Evolutionary conservation across 1,140 invertebrate genomes (phyloP), one percentile per base, ranked within the genome.

Genomic region (Trachymyrmex cornetzi): DNA sequence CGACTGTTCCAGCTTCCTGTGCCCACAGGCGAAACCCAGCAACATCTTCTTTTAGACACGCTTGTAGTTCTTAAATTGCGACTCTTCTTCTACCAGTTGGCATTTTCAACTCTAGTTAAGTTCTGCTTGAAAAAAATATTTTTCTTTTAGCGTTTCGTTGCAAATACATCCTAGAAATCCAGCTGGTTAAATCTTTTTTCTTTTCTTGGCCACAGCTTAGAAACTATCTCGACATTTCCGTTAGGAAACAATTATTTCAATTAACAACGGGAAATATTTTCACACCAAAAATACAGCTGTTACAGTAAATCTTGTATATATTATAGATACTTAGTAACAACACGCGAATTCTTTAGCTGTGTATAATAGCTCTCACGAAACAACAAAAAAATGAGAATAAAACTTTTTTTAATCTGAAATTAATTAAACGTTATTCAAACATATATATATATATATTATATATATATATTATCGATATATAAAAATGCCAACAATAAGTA

Each of bases 1-100:
- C 90, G 95, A 96, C 87, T 97, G 96, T 92, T 96, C 95, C 27
- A 94, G 94, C 91, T 97, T 96, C 92, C 87, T 92, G 30, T 97
- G 96, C 82, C 94, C 91, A 50, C 94, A 95, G 87, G 87, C 92
- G 44, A 93, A 88, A 89, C 88, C 92, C 4, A 87, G 85, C 24
- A 93, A 93, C 59, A 80, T 93, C 63, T 94, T 93, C 84, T 90
- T 89, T 85, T 93, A 80, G 86, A 74, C 1, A 38, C 5, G 12
- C 30, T 2, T 59, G 14, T 57, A 75, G 14, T 59, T 19, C n/a
- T 59, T 7, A 48, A 44, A 69, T 24, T 69, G 12, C 66, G 30
- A 44, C n/a, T 67, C 12, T 24, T 12, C 34, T 44, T n/a, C 2
- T 48, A 48, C 16, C 22, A 67, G n/a, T 48, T 44, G 38, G 66